phyloP scores from a whole-genome alignment of 2,113 vertebrate species.

The Chamaetylas fuelleborni region DNA sequence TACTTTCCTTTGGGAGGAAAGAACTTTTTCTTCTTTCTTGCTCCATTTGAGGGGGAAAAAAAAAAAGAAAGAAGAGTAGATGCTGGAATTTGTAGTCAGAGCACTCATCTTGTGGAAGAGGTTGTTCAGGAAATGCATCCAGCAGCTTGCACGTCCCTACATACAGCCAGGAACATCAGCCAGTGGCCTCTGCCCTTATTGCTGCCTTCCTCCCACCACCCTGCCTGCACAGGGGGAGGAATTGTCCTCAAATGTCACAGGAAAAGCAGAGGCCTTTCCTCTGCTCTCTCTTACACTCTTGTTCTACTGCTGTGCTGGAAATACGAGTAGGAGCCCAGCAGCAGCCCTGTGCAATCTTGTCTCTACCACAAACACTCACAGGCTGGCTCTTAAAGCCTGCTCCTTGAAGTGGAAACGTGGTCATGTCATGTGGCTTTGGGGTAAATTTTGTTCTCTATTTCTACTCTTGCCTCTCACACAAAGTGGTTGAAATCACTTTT shows the following conservation, averaged over 20 bases:
- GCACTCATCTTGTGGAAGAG: not conserved
- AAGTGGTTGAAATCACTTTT: not conserved
- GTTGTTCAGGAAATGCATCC: not conserved
- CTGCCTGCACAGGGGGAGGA: not conserved
- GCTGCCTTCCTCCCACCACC: not conserved
- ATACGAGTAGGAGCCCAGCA: not conserved
- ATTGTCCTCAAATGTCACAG: not conserved
- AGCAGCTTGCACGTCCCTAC: not conserved
- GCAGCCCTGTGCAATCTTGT: not conserved
- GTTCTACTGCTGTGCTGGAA: not conserved
- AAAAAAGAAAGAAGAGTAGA: not conserved
- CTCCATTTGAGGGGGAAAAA: not conserved
- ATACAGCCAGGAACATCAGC: not conserved
- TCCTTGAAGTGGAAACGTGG: not conserved
- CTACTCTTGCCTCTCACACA: not conserved
- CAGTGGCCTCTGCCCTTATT: not conserved
- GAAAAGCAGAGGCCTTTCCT: not conserved
- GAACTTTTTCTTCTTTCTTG: not conserved
- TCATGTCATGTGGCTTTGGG: not conserved
- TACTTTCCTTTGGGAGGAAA: not conserved
- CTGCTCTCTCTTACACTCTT: not conserved
- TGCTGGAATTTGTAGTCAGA: not conserved
- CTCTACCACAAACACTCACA: not conserved
- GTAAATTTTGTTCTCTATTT: not conserved
- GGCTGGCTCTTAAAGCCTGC: rapidly evolving